Evolutionary conservation across 2,113 vertebrate genomes (phyloP).

Genomic region (Malaclemys terrapin): DNA sequence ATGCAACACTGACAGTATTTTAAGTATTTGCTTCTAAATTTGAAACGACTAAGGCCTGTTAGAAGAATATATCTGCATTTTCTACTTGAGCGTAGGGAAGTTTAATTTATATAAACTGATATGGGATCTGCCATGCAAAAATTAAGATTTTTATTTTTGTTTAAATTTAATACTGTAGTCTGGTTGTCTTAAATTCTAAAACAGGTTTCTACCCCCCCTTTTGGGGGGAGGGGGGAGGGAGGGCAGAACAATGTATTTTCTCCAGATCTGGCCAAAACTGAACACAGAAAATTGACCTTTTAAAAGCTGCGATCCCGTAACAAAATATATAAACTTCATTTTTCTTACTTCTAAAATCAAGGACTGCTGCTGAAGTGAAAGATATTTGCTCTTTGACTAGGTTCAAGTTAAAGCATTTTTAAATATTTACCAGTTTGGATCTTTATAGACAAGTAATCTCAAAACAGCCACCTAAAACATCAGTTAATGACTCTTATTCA

Average conservation of each 20-base stretch:
- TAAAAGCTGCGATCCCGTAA: rapidly evolving
- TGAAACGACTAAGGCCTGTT: neutral
- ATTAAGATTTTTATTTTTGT: too few relatives aligned
- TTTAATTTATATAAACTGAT: too few relatives aligned
- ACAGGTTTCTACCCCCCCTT: too few relatives aligned
- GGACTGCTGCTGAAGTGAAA: rapidly evolving
- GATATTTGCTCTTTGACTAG: neutral
- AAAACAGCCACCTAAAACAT: neutral
- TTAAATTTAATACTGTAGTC: too few relatives aligned
- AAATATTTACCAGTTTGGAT: neutral
- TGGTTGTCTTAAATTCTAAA: too few relatives aligned
- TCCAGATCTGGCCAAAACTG: neutral
- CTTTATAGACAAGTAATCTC: too few relatives aligned
- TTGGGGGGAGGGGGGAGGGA: neutral
- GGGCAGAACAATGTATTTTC: neutral
- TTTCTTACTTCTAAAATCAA: neutral
- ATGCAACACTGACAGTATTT: neutral
- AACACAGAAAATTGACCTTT: rapidly evolving
- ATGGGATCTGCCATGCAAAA: too few relatives aligned
- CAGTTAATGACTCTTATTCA: neutral
- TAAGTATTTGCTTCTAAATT: neutral
- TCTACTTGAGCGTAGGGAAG: too few relatives aligned
- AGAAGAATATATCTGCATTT: neutral
- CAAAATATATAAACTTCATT: neutral
- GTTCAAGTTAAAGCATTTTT: neutral